Conservation (phyloP, 2,797 vertebrate genomes). For the Sparus aurata region DNA sequence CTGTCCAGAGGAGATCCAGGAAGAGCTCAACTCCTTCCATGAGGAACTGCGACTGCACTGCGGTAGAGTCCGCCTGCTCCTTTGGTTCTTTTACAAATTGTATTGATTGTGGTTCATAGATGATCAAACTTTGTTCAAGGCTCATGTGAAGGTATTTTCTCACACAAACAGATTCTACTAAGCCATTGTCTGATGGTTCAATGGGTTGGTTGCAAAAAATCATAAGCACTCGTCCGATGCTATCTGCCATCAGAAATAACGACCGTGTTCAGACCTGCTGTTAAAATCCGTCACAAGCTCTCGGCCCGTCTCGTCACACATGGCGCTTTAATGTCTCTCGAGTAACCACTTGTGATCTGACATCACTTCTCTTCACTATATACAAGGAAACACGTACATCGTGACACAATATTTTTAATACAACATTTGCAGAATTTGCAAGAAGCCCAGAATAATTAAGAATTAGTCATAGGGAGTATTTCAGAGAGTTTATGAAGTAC, state of each 20-base stretch:
- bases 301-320: too few relatives aligned
- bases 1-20: conserved; percentile 95
- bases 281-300: neutral
- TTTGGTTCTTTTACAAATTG: neutral
- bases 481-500: too few relatives aligned
- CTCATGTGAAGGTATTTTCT: neutral
- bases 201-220: neutral
- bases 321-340: too few relatives aligned
- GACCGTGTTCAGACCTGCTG: neutral
- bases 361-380: too few relatives aligned
- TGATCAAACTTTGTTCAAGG: neutral
- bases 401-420: too few relatives aligned
- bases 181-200: neutral
- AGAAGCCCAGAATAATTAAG: too few relatives aligned
- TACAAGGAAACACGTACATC: too few relatives aligned
- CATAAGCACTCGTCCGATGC: neutral
- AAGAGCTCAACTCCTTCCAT: conserved; percentile 94
- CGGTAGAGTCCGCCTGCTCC: conserved; percentile 82
- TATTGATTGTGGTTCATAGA: conserved; percentile 4
- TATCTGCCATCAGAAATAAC: too few relatives aligned
- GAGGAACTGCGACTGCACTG: conserved; percentile 96
- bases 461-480: too few relatives aligned
- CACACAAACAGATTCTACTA: neutral
- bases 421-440: too few relatives aligned
- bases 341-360: too few relatives aligned